These are phyloP conservation scores for Aphelenchoides bicaudatus DNA, from an alignment of 2,888 invertebrate genomes.

Conservation along the genomic window DNA sequence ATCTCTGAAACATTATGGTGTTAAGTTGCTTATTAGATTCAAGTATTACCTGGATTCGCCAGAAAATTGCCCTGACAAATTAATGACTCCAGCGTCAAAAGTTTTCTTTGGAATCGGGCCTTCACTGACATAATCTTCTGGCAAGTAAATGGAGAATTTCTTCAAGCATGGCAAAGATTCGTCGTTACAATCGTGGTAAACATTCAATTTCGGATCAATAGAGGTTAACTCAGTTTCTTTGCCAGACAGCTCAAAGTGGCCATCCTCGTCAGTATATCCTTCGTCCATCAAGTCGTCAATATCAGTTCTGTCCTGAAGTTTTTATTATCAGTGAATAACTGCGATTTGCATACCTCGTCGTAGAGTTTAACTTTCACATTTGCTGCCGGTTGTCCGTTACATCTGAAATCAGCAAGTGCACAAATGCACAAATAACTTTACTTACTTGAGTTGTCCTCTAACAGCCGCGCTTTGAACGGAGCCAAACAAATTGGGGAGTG, in stretches of 20 bases:
- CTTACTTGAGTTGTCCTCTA: conserved; percentile 46
- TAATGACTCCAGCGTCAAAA: conserved; percentile 50
- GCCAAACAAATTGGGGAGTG: conserved; percentile 31
- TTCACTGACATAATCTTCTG: conserved; percentile 41
- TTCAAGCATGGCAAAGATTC: conserved; percentile 38
- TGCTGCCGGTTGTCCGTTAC: background rate
- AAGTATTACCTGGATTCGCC: conserved; percentile 50
- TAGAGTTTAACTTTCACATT: background rate
- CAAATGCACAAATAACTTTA: conserved; percentile 56
- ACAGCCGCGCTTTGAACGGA: conserved; percentile 47
- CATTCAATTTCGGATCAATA: conserved; percentile 22
- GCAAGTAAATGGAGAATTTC: conserved; percentile 48
- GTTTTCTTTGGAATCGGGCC: conserved; percentile 45
- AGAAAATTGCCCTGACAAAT: conserved; percentile 49
- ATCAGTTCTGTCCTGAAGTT: conserved; percentile 45
- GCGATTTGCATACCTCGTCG: too few species aligned
- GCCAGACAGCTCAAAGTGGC: conserved; percentile 41
- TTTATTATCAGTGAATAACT: too few species aligned
- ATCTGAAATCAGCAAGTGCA: too few species aligned
- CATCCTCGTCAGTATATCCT: conserved; percentile 41
- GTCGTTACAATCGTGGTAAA: conserved; percentile 21
- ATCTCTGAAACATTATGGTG: too few species aligned
- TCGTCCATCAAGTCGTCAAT: conserved; percentile 54
- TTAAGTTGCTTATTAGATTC: too few species aligned
- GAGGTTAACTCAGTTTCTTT: conserved; percentile 20